Evolutionary conservation across 2,888 invertebrate genomes (phyloP), one percentile per base, ranked within the genome.

Genomic region (Leptopterna dolabrata): DNA sequence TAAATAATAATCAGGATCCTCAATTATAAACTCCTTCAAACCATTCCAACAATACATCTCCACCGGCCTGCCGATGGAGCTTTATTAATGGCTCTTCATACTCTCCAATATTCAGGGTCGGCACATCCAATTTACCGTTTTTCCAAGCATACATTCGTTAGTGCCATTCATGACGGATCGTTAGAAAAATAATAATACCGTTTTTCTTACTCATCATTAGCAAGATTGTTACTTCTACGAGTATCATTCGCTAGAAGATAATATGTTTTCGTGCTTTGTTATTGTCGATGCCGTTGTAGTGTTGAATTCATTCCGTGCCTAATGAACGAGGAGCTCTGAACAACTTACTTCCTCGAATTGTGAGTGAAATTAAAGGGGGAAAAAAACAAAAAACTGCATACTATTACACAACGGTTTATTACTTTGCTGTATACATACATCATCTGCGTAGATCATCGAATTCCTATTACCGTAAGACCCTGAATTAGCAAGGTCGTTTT

Each of bases 71-170:
- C 73, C 29, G 73, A 55, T 29, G 73, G 76, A 47, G 6, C 19
- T 73, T 85, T 85, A 73, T 45, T 85, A 73, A 85, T 73, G 73
- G 76, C 76, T 43, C 76, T 85, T 29, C 19, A 19, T 13, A 43
- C 73, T 73, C 85, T 85, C 76, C 76, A 76, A 85, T 85, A 85
- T 71, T 76, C 85, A 73, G 85, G 73, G 73, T 85, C 73, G 45
- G 45, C 76, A 11, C 85, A 51, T 85, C 85, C 85, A 85, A 85
- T 85, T 85, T 85, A 63, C 85, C 29, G 45, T 47, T 73, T 73
- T 73, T 73, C 36, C 36, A 85, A 27, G 76, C 29, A 85, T 70
- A 47, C 45, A 63, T 73, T 85, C 85, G 85, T 85, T 85, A 85
- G 73, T 45, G 85, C 19, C 29, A 73, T 24, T 47, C 45, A n/a